Base-by-base conservation (phyloP, 92 coral and sea anemone genomes). In the Parazoanthus atlanticus region DNA sequence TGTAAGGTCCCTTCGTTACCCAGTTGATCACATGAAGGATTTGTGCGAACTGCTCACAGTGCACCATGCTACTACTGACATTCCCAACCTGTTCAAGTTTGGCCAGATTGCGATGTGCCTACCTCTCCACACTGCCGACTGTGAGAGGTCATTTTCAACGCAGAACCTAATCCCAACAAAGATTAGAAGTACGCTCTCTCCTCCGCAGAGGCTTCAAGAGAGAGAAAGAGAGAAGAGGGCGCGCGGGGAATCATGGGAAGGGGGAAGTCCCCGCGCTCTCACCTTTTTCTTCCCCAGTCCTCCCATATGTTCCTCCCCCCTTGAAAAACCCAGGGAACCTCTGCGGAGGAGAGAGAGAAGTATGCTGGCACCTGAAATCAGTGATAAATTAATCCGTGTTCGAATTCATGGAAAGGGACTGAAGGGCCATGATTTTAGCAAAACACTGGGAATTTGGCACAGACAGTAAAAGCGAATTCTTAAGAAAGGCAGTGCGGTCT, bases 341-440 rank as follows among this genome's bases (percentile, higher is more conserved):
- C 66, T 56, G 66, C 66, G 2, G 66, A 56, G 66, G 66, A 61
- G 69, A 61, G 69, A 17, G n/a, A 64, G 89, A 74, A 85, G 85
- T 26, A 90, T 86, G 81, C 86, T 90, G 31, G 58, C 76, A 23
- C 89, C 92, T 19, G 77, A 78, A 74, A 79, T 78, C 47, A 86
- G 81, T 79, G 89, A 88, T 33, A 78, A 80, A 16, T 85, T 90
- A 29, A 31, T 90, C 29, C 82, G 83, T 64, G 36, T 90, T 58
- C 47, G 75, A 33, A 86, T 80, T 43, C 89, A 78, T 66, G 92
- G 92, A 52, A 85, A 77, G 74, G 86, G 81, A 49, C 71, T 41
- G 80, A 38, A 88, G 85, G 86, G 79, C 54, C 91, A 89, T 52
- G 91, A 89, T 76, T 89, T 89, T 40, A n/a, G n/a, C n/a, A n/a